Base-by-base conservation (phyloP, 2,113 vertebrate genomes). In the Pomatorhinus ruficollis region DNA sequence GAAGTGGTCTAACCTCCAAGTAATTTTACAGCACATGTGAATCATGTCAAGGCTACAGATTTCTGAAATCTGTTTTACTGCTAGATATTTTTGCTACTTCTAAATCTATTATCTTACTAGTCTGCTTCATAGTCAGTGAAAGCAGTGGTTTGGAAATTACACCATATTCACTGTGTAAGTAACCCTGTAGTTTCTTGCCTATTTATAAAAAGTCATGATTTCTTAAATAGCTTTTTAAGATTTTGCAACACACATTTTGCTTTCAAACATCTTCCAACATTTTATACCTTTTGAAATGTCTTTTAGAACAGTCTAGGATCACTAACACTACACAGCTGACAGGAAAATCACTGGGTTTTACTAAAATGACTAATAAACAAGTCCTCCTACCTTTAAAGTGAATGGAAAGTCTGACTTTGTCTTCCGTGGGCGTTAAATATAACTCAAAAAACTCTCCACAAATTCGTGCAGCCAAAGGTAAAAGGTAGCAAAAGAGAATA, bases 281-380 rank as follows among this genome's bases (percentile, higher is more conserved):
- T 90, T 75, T 42, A 56, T 10, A 54, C 28, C 13, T 90, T 90
- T 94, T 31, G 37, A 31, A 83, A 59, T 45, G 65, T 71, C 33
- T 94, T 37, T 82, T 68, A 83, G 31, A 90, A 54, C 47, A 83
- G 15, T 76, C 47, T 82, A 69, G 31, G 45, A 70, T 84, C 61
- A 54, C 53, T 81, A 78, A 21, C 14, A 76, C 37, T 52, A 42
- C 31, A 79, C 56, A 65, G n/a, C 17, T 82, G 80, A 82, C 83
- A 93, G 69, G 47, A 91, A 92, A 95, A 97, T 91, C 77, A 79
- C 25, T 35, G 30, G 40, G 35, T 75, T 92, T 89, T 95, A 39
- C 64, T 95, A 56, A 89, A 94, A 89, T 87, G 49, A 79, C 61
- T 94, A 84, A 95, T 71, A 95, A 92, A 89, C 57, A 93, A 94